Percentiles rank a stretch among this genome's conserved stretches.
These are phyloP conservation scores for Macquaria australasica DNA, from an alignment of 2,113 vertebrate genomes.

Conservation along the genomic window DNA sequence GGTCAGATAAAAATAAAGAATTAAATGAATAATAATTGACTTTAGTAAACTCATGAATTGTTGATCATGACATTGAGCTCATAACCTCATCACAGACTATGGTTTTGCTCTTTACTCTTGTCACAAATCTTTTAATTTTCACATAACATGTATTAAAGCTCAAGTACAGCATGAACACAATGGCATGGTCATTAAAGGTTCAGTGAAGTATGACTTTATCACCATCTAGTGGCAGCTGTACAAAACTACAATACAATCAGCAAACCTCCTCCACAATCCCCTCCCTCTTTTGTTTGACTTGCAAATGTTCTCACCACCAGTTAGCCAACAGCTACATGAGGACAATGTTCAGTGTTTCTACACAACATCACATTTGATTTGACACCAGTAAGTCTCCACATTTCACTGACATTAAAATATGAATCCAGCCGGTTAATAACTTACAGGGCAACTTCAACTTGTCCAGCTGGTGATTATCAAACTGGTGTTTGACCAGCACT, in stretches of 20 bases:
- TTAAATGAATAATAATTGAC: no score
- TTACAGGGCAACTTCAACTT: no score
- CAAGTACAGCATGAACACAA: not conserved
- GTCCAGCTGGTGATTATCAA: no score
- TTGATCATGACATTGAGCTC: not conserved
- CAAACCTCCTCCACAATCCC: not conserved
- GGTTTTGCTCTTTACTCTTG: not conserved
- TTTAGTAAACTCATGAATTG: not conserved
- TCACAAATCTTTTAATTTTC: not conserved
- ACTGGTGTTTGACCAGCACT: no score
- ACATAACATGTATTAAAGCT: not conserved
- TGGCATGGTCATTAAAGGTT: not conserved
- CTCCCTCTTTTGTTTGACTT: no score
- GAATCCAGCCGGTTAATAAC: not conserved
- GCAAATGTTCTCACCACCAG: not conserved
- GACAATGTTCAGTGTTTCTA: no score
- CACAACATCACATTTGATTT: no score
- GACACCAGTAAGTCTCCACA: no score
- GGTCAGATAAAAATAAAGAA: no score
- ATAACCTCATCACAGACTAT: not conserved
- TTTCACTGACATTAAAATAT: not conserved
- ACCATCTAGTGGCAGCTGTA: not conserved
- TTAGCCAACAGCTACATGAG: not conserved
- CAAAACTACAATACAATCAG: not conserved
- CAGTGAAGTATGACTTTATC: not conserved